Percentiles rank a stretch among this genome's conserved stretches.
phyloP scores from a whole-genome alignment of 1,140 invertebrate genomes.

The Pectinophora gossypiella region DNA sequence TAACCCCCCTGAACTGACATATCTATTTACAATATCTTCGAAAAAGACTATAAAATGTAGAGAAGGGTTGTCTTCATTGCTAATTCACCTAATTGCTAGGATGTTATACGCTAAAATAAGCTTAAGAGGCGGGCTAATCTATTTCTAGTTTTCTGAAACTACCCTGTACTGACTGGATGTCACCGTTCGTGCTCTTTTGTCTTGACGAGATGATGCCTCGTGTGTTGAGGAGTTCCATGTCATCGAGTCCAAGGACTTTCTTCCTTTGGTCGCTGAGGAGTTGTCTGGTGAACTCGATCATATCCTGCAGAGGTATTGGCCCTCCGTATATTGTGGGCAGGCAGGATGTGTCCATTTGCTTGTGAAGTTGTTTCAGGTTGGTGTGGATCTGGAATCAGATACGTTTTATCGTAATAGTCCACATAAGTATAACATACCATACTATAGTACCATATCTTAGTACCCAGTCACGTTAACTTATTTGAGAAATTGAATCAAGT shows the following conservation, averaged over 20 bases:
- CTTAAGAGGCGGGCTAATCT: no score
- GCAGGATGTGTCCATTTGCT: slow-evolving; percentile 79
- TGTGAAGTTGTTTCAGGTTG: slow-evolving; percentile 78
- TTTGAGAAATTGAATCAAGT: no score
- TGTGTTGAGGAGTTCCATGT: slow-evolving; percentile 80
- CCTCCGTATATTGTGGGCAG: slow-evolving; percentile 88
- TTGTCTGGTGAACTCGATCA: slow-evolving; percentile 84
- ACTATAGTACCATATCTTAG: neutral
- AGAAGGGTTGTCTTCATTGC: no score
- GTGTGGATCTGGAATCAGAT: slow-evolving; percentile 77
- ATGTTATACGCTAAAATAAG: no score
- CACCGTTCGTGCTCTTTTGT: slow-evolving; percentile 56
- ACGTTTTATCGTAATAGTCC: no score
- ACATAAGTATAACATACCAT: no score
- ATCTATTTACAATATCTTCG: no score
- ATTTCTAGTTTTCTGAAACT: slow-evolving; percentile 85
- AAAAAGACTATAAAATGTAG: no score
- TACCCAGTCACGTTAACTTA: no score
- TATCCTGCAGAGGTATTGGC: slow-evolving; percentile 81
- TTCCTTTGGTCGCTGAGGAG: slow-evolving; percentile 78
- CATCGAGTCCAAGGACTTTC: slow-evolving; percentile 79
- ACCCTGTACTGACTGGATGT: slow-evolving; percentile 75
- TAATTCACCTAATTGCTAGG: no score
- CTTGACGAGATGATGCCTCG: slow-evolving; percentile 75
- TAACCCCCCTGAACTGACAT: no score